phyloP scores from a whole-genome alignment of 2,113 vertebrate genomes.

The Misgurnus anguillicaudatus region DNA sequence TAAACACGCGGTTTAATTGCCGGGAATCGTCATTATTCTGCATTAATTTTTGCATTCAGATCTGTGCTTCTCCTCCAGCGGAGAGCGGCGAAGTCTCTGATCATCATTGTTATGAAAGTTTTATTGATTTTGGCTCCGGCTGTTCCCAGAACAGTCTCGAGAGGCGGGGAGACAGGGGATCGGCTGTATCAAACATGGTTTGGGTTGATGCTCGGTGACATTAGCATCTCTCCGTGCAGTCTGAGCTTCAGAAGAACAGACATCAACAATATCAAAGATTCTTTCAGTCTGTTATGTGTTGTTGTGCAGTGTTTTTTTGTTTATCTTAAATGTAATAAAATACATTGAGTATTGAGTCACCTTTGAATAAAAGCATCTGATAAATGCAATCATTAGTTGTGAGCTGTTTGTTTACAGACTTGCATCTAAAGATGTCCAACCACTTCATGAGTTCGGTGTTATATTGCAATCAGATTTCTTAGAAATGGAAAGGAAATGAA shows the following conservation, averaged over 20 bases:
- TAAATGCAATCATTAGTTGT: too few relatives aligned
- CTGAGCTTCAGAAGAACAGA: background rate
- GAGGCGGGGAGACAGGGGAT: background rate
- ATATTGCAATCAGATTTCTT: too few relatives aligned
- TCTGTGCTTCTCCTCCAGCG: background rate
- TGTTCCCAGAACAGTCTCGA: background rate
- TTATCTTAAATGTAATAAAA: too few relatives aligned
- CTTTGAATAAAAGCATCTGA: too few relatives aligned
- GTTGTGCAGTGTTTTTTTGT: too few relatives aligned
- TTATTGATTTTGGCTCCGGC: background rate
- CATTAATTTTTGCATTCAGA: background rate
- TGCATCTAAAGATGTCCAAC: too few relatives aligned
- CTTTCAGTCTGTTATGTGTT: too few relatives aligned
- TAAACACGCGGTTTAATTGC: conserved; percentile 21
- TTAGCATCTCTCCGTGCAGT: background rate
- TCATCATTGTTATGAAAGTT: background rate
- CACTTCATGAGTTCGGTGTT: too few relatives aligned
- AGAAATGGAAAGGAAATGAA: too few relatives aligned
- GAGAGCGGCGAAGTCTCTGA: background rate
- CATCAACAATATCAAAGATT: background rate
- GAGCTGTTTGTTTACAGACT: too few relatives aligned
- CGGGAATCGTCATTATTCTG: background rate
- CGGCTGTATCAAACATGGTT: background rate
- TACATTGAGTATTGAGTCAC: too few relatives aligned
- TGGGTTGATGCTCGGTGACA: background rate